Base-by-base conservation (phyloP, 2,888 invertebrate species). In the Diloba caeruleocephala region DNA sequence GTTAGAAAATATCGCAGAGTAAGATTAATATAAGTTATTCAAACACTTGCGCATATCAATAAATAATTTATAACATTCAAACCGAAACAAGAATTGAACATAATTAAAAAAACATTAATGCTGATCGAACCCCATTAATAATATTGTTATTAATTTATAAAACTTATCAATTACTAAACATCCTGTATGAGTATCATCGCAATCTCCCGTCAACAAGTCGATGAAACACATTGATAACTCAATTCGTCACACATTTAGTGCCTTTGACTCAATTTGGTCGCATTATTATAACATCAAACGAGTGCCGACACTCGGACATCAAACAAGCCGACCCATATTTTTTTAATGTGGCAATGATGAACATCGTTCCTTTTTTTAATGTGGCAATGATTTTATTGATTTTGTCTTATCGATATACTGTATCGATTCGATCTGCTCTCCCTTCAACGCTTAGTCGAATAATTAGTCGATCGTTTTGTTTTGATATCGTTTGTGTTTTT, bases 251-350 rank as follows among this genome's bases (percentile, higher is more conserved):
- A 90, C 91, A 82, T 84, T 90, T 88, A 89, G 86, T 83, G 83
- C 83, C 83, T 88, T 90, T 91, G 91, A 91, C 90, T 92, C 89
- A 89, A 90, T 91, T 92, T 90, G 87, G 88, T 89, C 90, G 85
- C 89, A 89, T 92, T 92, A 92, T 91, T 86, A 83, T 78, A 79
- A 84, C 80, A 87, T 92, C 89, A 92, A 92, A 92, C 39, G 89
- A 82, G 75, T 50, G 84, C 92, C 91, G 91, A 85, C 79, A 79
- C 80, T 79, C 62, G 70, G 68, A 78, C 79, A 85, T 92, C 88
- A 90, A 89, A 91, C 75, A 71, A 63, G 75, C 88, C 85, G 87
- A 81, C 82, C 39, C 51, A 65, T 58, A 59, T 53, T 70, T 65
- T 67, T 53, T 61, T 62, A 62, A 68, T 68, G 62, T 57, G 67